Evolutionary conservation across 2,113 vertebrate species (phyloP).

Genomic region (Pelecanoides urinatrix): DNA sequence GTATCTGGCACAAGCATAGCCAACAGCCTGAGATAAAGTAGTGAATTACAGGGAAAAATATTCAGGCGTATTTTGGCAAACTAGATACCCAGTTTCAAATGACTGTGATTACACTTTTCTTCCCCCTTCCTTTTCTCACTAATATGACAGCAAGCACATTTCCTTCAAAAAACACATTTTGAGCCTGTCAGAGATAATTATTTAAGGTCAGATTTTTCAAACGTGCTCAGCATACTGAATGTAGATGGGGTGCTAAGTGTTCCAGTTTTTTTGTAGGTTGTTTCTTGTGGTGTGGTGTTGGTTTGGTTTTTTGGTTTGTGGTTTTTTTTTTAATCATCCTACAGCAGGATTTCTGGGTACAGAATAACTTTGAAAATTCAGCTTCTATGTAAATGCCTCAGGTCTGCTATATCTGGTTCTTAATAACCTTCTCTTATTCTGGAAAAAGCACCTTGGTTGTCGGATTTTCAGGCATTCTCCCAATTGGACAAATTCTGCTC

Average conservation of each 20-base stretch:
- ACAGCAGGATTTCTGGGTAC: neutral
- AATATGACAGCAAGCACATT: neutral
- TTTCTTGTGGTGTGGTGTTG: neutral
- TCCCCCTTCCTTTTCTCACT: neutral
- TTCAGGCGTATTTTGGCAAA: neutral
- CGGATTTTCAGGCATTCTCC: neutral
- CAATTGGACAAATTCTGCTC: neutral
- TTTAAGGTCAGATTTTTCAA: conserved; percentile 2
- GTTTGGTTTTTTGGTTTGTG: neutral
- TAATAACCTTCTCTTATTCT: neutral
- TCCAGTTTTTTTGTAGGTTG: neutral
- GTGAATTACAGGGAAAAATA: neutral
- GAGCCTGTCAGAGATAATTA: neutral
- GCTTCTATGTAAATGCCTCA: neutral
- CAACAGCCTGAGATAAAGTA: neutral
- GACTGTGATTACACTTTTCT: neutral
- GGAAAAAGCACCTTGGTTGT: neutral
- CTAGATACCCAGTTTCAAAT: neutral
- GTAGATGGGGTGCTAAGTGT: neutral
- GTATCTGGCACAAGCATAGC: neutral
- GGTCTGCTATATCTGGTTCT: neutral
- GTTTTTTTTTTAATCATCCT: neutral
- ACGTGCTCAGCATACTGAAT: neutral
- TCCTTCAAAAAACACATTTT: neutral
- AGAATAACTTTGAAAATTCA: neutral